Percentiles rank a stretch among this genome's conserved stretches.
Conservation (phyloP, 2,113 vertebrate genomes). For the Phaethornis superciliosus region DNA sequence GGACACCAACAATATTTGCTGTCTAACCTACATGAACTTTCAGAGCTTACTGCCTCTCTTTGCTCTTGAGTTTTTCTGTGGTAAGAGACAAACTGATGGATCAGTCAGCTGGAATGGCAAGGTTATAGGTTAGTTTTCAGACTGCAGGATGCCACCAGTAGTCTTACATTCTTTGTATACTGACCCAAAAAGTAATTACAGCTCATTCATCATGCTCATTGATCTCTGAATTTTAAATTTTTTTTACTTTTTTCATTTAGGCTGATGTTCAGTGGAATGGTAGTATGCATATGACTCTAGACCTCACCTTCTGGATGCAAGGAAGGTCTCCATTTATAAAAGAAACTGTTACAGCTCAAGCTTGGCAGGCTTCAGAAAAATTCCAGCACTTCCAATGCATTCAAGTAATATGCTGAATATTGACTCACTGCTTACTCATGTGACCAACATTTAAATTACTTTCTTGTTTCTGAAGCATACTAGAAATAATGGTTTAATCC, state of each 20-base stretch:
- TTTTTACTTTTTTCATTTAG: neutral
- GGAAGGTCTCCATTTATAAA: neutral
- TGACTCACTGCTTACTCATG: constrained; percentile 13
- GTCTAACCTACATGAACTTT: neutral
- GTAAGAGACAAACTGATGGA: neutral
- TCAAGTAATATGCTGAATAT: constrained; percentile 29
- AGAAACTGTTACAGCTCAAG: neutral
- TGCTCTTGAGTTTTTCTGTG: neutral
- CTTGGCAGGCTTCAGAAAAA: constrained; percentile 21
- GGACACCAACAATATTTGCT: neutral
- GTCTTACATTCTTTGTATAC: neutral
- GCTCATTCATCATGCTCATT: neutral
- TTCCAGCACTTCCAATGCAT: neutral
- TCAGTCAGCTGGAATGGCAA: neutral
- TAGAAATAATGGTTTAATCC: neutral
- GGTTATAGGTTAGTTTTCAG: neutral
- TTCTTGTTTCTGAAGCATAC: constrained; percentile 8
- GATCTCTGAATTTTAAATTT: neutral
- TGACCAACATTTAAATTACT: constrained; percentile 18
- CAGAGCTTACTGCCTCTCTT: neutral
- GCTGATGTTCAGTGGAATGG: neutral
- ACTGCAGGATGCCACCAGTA: neutral
- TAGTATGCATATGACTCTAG: neutral
- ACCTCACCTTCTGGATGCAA: neutral
- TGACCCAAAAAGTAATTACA: neutral